phyloP scores from a whole-genome alignment of 2,888 invertebrate genomes.

The Microctonus brassicae region DNA sequence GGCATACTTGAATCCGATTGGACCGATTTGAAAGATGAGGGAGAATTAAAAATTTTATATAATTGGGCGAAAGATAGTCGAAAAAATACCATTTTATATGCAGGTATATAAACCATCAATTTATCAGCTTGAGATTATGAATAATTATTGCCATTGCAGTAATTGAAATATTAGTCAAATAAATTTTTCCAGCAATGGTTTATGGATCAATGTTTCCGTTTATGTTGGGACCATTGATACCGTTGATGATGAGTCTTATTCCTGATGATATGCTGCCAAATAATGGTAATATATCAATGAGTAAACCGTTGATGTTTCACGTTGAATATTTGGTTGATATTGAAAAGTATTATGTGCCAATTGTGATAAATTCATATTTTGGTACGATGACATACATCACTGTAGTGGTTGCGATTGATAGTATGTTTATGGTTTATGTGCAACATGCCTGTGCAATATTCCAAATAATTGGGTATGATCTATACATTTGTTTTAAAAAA shows the following conservation, averaged over 20 bases:
- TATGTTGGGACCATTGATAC: slow-evolving; percentile 42
- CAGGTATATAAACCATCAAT: slow-evolving; percentile 35
- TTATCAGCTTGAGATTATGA: neutral
- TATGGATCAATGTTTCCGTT: slow-evolving; percentile 45
- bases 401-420: slow-evolving; percentile 43
- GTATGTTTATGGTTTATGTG: slow-evolving; percentile 43
- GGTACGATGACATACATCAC: slow-evolving; percentile 45
- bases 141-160: neutral
- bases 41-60: slow-evolving; percentile 37
- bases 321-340: slow-evolving; percentile 49
- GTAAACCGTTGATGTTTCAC: slow-evolving; percentile 44
- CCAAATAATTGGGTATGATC: slow-evolving; percentile 47
- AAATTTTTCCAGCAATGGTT: slow-evolving; percentile 35
- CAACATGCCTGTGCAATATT: slow-evolving; percentile 49
- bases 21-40: slow-evolving; percentile 21
- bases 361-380: slow-evolving; percentile 48
- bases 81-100: slow-evolving; percentile 41
- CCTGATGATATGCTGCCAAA: slow-evolving; percentile 1
- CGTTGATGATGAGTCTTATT: slow-evolving; percentile 26
- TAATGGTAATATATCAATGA: slow-evolving; percentile 17
- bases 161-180: neutral
- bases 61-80: slow-evolving; percentile 37
- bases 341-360: slow-evolving; percentile 47
- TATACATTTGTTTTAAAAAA: neutral
- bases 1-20: slow-evolving; percentile 38